Evolutionary conservation across 2,113 vertebrate species (phyloP).

Genomic region (Diglossa brunneiventris): DNA sequence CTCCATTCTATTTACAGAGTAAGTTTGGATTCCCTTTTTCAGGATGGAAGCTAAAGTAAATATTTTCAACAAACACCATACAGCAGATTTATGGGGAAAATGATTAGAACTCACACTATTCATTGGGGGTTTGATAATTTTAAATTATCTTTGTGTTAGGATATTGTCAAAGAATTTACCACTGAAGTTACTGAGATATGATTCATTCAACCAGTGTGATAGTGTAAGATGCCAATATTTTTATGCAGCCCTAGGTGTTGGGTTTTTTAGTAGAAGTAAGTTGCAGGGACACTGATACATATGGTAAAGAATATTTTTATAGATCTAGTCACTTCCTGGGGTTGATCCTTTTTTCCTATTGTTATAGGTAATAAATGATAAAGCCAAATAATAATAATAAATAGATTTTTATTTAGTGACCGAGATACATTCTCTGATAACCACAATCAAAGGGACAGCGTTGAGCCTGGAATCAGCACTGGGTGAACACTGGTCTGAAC

Average conservation of each 20-base stretch:
- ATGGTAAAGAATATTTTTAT: constrained; percentile 3
- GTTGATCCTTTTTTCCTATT: background rate
- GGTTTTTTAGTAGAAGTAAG: background rate
- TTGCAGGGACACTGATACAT: background rate
- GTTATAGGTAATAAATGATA: too few relatives aligned
- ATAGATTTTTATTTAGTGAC: too few relatives aligned
- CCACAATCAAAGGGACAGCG: too few relatives aligned
- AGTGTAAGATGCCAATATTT: background rate
- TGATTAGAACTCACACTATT: background rate
- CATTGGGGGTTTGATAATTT: background rate
- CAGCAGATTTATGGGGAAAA: background rate
- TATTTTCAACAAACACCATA: background rate
- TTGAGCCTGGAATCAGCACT: too few relatives aligned
- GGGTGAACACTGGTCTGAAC: too few relatives aligned
- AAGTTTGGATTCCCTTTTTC: background rate
- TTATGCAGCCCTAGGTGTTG: background rate
- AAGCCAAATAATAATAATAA: too few relatives aligned
- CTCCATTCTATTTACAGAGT: background rate
- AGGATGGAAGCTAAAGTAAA: background rate
- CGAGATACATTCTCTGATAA: too few relatives aligned
- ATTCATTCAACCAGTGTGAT: background rate
- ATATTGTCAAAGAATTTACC: background rate
- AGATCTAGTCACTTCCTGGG: background rate
- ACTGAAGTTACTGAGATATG: background rate
- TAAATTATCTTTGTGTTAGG: background rate